Conservation (phyloP, 1,140 invertebrate genomes). For the Orius laevigatus region DNA sequence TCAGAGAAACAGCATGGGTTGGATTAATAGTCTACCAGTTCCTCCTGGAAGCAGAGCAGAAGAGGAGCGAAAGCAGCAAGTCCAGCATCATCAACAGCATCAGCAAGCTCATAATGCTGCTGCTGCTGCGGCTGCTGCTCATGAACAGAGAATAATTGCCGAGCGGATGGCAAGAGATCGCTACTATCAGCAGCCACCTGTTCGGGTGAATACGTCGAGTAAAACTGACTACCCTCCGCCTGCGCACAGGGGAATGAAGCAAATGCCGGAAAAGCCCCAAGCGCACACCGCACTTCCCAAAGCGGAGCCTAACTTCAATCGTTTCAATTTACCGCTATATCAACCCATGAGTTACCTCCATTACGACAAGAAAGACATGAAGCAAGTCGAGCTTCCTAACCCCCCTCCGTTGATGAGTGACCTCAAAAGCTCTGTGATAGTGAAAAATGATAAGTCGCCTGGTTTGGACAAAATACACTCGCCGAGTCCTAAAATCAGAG, state of each 20-base stretch:
- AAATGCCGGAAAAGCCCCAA: slow-evolving; percentile 13
- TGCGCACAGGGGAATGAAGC: slow-evolving; percentile 31
- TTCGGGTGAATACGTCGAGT: background rate
- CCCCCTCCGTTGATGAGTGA: slow-evolving; percentile 43
- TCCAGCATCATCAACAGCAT: slow-evolving; percentile 5
- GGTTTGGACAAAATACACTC: slow-evolving; percentile 36
- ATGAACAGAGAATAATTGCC: slow-evolving; percentile 1
- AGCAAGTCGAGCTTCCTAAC: slow-evolving; percentile 33
- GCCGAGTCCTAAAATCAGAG: slow-evolving; percentile 40
- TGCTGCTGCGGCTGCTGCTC: slow-evolving; percentile 9
- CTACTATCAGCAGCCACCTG: background rate
- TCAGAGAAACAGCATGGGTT: slow-evolving; percentile 12
- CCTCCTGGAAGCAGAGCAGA: slow-evolving; percentile 6
- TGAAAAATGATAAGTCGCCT: slow-evolving; percentile 52
- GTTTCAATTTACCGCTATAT: slow-evolving; percentile 50
- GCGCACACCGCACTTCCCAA: slow-evolving; percentile 36
- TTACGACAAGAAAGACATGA: slow-evolving; percentile 30
- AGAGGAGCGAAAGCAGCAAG: slow-evolving; percentile 6
- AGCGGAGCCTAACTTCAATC: slow-evolving; percentile 53
- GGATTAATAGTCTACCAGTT: slow-evolving; percentile 14
- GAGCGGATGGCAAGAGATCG: slow-evolving; percentile 1
- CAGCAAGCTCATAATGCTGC: slow-evolving; percentile 3
- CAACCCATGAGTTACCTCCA: slow-evolving; percentile 32
- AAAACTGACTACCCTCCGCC: slow-evolving; percentile 35
- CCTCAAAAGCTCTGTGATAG: slow-evolving; percentile 57